phyloP scores from a whole-genome alignment of 2,888 invertebrate species.

The Himalopsyche tibetana region DNA sequence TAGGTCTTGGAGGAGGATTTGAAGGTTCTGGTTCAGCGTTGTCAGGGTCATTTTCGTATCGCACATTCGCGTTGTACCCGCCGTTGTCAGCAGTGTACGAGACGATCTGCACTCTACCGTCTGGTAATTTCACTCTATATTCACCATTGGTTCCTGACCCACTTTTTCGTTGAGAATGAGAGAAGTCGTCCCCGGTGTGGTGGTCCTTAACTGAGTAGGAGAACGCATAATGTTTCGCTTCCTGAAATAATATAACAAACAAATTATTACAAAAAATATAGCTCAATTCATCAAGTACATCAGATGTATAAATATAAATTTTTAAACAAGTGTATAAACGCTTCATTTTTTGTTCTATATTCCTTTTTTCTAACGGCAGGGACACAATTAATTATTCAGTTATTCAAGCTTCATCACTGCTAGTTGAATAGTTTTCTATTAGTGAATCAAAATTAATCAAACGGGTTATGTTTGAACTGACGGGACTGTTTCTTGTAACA shows the following conservation, averaged over 20 bases:
- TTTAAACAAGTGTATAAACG: too few species aligned
- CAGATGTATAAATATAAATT: too few species aligned
- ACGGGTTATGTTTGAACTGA: too few species aligned
- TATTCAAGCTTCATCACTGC: too few species aligned
- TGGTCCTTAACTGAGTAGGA: slow-evolving; percentile 81
- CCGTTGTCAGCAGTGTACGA: slow-evolving; percentile 82
- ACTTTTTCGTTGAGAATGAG: slow-evolving; percentile 80
- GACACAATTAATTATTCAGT: too few species aligned
- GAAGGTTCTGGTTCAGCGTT: slow-evolving; percentile 23
- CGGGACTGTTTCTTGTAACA: too few species aligned
- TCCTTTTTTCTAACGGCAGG: too few species aligned
- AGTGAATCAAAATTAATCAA: too few species aligned
- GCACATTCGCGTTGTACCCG: slow-evolving; percentile 82
- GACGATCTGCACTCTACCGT: slow-evolving; percentile 81
- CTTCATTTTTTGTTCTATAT: too few species aligned
- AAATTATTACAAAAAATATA: neutral
- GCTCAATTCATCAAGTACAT: too few species aligned
- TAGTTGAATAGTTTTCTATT: too few species aligned
- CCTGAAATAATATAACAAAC: slow-evolving; percentile 68
- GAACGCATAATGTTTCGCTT: slow-evolving; percentile 79
- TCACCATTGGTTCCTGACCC: slow-evolving; percentile 81
- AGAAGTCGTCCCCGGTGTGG: slow-evolving; percentile 82
- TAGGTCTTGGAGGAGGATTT: neutral
- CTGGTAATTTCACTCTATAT: slow-evolving; percentile 82
- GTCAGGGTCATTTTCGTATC: slow-evolving; percentile 74